Evolutionary conservation across 2,113 vertebrate genomes (phyloP).

Genomic region (Pycnonotus jocosus): DNA sequence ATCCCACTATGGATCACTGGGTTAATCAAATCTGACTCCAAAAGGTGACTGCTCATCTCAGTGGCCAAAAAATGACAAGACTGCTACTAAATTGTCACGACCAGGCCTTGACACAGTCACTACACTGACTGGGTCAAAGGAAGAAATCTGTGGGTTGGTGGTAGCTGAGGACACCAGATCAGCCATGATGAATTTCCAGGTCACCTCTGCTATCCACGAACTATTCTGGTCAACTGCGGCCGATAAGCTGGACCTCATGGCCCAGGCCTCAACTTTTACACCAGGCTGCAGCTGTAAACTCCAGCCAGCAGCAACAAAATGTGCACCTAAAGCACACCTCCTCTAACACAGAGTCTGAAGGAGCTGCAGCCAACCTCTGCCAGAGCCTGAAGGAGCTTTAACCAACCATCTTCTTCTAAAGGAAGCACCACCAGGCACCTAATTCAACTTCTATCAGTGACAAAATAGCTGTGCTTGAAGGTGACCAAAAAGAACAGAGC

Average conservation of each 20-base stretch:
- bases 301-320: neutral
- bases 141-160: neutral
- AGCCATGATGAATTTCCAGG: neutral
- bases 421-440: neutral
- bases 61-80: neutral
- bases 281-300: neutral
- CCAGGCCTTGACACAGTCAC: neutral
- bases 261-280: neutral
- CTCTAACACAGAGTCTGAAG: neutral
- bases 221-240: neutral
- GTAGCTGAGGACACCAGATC: neutral
- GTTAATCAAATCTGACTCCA: neutral
- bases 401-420: neutral
- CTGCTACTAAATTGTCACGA: fast-evolving
- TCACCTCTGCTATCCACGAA: neutral
- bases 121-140: neutral
- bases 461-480: neutral
- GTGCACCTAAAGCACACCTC: neutral
- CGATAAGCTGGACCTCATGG: neutral
- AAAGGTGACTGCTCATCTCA: neutral
- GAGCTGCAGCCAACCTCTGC: neutral
- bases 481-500: neutral
- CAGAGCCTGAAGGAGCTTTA: neutral
- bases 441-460: neutral
- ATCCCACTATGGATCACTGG: neutral